Evolutionary conservation across 2,888 invertebrate genomes (phyloP).

Genomic region (Dicycla oo): DNA sequence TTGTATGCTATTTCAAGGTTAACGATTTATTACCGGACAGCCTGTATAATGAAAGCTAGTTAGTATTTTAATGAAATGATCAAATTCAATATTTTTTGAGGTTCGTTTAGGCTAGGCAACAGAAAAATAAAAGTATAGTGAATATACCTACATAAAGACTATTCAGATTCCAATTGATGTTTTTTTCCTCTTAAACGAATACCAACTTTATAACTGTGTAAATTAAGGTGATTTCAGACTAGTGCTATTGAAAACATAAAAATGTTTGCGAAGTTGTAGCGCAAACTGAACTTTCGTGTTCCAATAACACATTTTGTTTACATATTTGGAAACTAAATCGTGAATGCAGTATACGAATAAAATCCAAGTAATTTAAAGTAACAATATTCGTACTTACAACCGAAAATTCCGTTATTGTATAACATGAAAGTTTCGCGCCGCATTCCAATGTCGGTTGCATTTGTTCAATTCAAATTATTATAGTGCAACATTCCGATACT

Average conservation of each 20-base stretch:
- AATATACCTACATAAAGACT: background rate
- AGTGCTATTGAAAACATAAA: background rate
- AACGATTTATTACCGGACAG: too few species aligned
- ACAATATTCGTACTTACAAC: background rate
- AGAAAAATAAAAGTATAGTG: background rate
- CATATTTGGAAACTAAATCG: background rate
- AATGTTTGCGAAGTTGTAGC: background rate
- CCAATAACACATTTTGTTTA: background rate
- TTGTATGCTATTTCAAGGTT: too few species aligned
- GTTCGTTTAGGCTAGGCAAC: background rate
- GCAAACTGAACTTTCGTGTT: too few species aligned
- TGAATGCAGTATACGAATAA: background rate
- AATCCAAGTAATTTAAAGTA: slow-evolving; percentile 5
- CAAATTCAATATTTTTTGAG: background rate
- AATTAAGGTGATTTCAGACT: background rate
- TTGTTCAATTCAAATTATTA: slow-evolving; percentile 60
- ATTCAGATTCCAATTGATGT: too few species aligned
- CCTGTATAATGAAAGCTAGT: background rate
- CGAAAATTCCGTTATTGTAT: slow-evolving; percentile 39
- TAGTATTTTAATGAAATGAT: background rate
- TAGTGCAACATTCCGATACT: slow-evolving; percentile 55
- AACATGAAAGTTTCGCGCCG: slow-evolving; percentile 48
- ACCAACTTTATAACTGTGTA: too few species aligned
- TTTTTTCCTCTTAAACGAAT: background rate
- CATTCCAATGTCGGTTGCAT: slow-evolving; percentile 45